Conservation (phyloP, 2,113 vertebrate genomes). For the Edolisoma coerulescens region DNA sequence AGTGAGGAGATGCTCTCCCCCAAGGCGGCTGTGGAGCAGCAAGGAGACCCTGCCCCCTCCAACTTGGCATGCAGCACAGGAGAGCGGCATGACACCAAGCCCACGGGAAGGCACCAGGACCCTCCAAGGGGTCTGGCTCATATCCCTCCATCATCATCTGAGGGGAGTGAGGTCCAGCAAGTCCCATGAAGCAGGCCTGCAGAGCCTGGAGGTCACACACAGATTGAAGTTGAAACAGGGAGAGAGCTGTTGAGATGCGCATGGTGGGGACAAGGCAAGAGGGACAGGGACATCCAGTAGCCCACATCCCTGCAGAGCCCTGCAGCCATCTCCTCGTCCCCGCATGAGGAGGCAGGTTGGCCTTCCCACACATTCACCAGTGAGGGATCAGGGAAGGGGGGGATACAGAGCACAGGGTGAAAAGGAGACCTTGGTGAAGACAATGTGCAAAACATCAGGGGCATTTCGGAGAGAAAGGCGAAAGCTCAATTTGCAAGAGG, state of each 20-base stretch:
- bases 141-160: not conserved
- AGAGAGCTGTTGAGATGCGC: not conserved
- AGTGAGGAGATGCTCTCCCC: not conserved
- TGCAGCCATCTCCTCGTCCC: rapidly evolving
- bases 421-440: not conserved
- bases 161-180: rapidly evolving
- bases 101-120: not conserved
- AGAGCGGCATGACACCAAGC: not conserved
- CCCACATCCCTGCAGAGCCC: not conserved
- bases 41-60: not conserved
- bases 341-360: rapidly evolving
- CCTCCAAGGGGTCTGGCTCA: not conserved
- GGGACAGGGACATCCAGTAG: not conserved
- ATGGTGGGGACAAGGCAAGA: not conserved
- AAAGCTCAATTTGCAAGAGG: slow-evolving; percentile 63
- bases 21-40: rapidly evolving
- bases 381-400: not conserved
- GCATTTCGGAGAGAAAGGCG: slow-evolving; percentile 50
- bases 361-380: rapidly evolving
- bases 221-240: not conserved
- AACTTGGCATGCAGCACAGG: not conserved
- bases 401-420: not conserved
- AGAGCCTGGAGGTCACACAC: not conserved
- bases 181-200: not conserved
- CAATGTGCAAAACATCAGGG: slow-evolving; percentile 53